A percentile compares a stretch with the other conserved stretches of the same genome.
Evolutionary conservation across 2,888 invertebrate genomes (phyloP).

Genomic region (Acrocyrtus sp.): DNA sequence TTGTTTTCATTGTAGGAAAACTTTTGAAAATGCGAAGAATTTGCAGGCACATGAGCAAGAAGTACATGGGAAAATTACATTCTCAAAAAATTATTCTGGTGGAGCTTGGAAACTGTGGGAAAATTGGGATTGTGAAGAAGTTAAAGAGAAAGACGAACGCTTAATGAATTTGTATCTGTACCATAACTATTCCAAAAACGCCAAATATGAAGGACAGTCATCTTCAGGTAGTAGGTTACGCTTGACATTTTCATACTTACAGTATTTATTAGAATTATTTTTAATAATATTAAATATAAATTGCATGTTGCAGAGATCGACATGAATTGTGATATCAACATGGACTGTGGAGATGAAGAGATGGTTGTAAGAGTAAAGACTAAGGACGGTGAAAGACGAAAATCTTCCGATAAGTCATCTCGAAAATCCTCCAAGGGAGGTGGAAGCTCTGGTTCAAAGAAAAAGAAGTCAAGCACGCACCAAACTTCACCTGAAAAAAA

Average conservation of each 20-base stretch:
- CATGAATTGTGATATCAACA: conserved; percentile 22
- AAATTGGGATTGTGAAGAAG: conserved; percentile 46
- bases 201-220: not conserved
- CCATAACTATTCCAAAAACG: conserved; percentile 36
- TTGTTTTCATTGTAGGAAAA: conserved; percentile 51
- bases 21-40: conserved; percentile 29
- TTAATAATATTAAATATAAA: too few species aligned
- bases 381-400: conserved; percentile 13
- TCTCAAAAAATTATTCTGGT: conserved; percentile 44
- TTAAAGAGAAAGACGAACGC: conserved; percentile 38
- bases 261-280: too few species aligned
- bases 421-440: too few species aligned
- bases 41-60: conserved; percentile 44
- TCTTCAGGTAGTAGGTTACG: too few species aligned
- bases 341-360: conserved; percentile 20
- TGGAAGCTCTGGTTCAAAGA: not conserved
- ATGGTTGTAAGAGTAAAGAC: conserved; percentile 9
- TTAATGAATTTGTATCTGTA: conserved; percentile 33
- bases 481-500: not conserved
- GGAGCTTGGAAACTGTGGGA: conserved; percentile 54
- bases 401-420: conserved; percentile 5
- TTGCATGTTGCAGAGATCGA: too few species aligned
- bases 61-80: conserved; percentile 37
- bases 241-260: too few species aligned
- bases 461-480: not conserved